These are phyloP conservation scores for Hafferia zeledoni DNA, from an alignment of 2,797 vertebrate species.

Conservation along the genomic window DNA sequence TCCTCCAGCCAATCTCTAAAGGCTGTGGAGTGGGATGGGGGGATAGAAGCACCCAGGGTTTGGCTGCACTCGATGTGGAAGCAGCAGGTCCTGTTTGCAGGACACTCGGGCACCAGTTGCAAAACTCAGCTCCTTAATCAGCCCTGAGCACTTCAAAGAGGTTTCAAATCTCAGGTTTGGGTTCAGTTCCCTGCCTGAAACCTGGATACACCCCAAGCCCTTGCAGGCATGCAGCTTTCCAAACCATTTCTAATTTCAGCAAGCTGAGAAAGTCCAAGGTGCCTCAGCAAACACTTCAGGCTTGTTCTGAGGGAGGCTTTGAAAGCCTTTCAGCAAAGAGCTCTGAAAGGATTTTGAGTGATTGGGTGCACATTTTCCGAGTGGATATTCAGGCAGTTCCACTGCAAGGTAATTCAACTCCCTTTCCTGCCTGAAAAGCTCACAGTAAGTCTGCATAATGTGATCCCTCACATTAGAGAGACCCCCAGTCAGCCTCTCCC, in stretches of 20 bases:
- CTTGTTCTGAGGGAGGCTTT: not conserved
- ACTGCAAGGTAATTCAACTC: not conserved
- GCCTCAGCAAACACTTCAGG: not conserved
- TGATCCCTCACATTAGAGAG: not conserved
- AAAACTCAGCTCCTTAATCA: not conserved
- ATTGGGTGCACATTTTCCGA: accelerated
- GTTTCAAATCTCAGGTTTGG: not conserved
- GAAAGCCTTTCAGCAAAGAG: not conserved
- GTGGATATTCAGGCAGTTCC: not conserved
- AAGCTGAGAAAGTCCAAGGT: not conserved
- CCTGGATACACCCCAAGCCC: not conserved
- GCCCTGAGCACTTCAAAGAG: not conserved
- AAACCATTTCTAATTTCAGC: constrained; percentile 1
- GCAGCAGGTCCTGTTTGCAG: not conserved
- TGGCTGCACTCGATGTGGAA: not conserved
- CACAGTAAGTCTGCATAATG: not conserved
- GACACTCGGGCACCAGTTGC: not conserved
- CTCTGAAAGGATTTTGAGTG: not conserved
- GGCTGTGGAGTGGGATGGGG: not conserved
- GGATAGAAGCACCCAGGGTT: not conserved
- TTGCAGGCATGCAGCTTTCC: not conserved
- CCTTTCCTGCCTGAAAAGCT: not conserved
- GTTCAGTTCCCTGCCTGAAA: not conserved
- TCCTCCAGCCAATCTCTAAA: not conserved
- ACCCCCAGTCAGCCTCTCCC: not conserved